A percentile compares a stretch with the other conserved stretches of the same genome.
These are phyloP conservation scores for Cassiopea andromeda DNA, from an alignment of 30 jellyfish, hydroid and myxozoan genomes.

Conservation along the genomic window DNA sequence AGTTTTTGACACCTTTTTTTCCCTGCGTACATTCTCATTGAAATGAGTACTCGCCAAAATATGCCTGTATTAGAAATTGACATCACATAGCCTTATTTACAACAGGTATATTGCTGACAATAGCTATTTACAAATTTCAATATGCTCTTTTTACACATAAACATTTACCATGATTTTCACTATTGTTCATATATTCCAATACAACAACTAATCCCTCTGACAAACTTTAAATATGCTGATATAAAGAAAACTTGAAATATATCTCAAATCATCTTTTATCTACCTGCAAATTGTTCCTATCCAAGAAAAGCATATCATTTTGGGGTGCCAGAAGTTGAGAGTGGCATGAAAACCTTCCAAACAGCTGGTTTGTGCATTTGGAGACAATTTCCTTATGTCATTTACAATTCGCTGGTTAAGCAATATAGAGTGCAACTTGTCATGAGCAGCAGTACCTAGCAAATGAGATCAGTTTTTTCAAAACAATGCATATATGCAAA, in stretches of 20 bases:
- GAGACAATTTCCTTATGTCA: conserved; percentile 27
- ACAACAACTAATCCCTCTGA: no score
- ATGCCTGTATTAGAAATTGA: conserved; percentile 7
- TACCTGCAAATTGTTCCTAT: conserved; percentile 36
- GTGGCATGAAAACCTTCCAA: conserved; percentile 45
- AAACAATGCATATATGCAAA: not conserved
- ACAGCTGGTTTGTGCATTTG: conserved; percentile 47
- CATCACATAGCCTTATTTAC: not conserved
- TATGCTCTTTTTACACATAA: not conserved
- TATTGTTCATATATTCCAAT: no score
- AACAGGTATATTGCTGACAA: not conserved
- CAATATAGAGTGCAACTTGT: not conserved
- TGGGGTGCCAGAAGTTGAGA: conserved; percentile 36
- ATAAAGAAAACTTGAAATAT: no score
- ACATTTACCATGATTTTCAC: not conserved
- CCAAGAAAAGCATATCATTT: conserved; percentile 31
- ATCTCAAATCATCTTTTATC: not conserved
- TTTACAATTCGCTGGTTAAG: conserved; percentile 4
- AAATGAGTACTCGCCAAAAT: conserved; percentile 36
- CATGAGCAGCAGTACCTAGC: conserved; percentile 39
- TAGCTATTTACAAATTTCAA: no score
- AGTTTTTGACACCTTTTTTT: conserved; percentile 11
- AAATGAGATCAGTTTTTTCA: not conserved
- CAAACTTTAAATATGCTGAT: no score
- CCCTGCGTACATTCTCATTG: conserved; percentile 41